phyloP scores from a whole-genome alignment of 2,113 vertebrate genomes.

The Isurus oxyrinchus region DNA sequence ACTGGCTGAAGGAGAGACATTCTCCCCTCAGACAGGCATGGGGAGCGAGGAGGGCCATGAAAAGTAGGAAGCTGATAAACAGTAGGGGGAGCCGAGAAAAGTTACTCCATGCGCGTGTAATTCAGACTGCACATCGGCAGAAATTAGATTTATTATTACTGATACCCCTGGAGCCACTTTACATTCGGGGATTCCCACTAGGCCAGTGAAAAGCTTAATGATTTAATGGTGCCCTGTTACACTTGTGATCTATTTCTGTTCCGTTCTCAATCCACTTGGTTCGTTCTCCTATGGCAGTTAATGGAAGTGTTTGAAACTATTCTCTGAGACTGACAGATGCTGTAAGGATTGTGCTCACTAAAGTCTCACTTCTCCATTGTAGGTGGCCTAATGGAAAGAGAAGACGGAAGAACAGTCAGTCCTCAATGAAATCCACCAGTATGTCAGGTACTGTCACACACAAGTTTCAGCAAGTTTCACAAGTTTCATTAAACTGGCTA shows the following conservation, averaged over 20 bases:
- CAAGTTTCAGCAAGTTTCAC: background rate
- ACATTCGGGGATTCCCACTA: background rate
- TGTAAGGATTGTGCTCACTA: background rate
- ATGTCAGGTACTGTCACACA: conserved; percentile 77
- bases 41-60: background rate
- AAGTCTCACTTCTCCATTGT: conserved; percentile 41
- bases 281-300: background rate
- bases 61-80: background rate
- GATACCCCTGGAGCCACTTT: background rate
- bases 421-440: conserved; percentile 85
- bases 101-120: background rate
- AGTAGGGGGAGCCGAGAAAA: background rate
- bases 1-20: background rate
- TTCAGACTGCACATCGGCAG: background rate
- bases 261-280: background rate
- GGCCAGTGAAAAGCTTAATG: background rate
- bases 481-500: background rate
- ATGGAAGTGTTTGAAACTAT: background rate
- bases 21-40: background rate
- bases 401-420: conserved; percentile 98
- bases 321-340: background rate
- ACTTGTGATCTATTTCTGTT: background rate
- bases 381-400: conserved; percentile 98
- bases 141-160: background rate
- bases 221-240: background rate